Conservation (phyloP, 30 jellyfish, hydroid and myxozoan species). For the Aurelia sp. region DNA sequence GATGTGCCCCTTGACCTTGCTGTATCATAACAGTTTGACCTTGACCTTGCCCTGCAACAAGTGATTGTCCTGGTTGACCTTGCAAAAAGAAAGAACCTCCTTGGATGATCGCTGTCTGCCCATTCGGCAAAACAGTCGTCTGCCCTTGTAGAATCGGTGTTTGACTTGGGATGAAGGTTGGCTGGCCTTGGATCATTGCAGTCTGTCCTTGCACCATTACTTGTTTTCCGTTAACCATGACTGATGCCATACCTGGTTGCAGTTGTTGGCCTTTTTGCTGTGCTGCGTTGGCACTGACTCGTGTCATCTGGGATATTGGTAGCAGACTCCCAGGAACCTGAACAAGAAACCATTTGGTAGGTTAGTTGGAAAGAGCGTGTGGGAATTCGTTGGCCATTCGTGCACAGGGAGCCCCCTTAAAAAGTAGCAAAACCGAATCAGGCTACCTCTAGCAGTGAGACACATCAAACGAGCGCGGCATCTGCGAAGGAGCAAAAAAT, state of each 20-base stretch:
- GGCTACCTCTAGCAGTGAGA: no score
- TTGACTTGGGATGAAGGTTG: slow-evolving; percentile 95
- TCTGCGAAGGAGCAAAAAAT: no score
- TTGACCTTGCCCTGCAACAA: slow-evolving; percentile 91
- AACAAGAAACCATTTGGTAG: no score
- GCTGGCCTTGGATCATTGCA: slow-evolving; percentile 97
- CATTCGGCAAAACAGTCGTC: slow-evolving; percentile 91
- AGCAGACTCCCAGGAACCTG: slow-evolving; percentile 97
- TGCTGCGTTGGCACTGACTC: slow-evolving; percentile 81
- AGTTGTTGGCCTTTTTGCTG: slow-evolving; percentile 88
- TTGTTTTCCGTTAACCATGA: slow-evolving; percentile 96
- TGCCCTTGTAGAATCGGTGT: slow-evolving; percentile 93
- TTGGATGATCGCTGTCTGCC: slow-evolving; percentile 96
- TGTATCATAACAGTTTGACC: slow-evolving; percentile 99
- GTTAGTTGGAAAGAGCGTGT: no score
- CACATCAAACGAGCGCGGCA: no score
- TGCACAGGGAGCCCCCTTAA: no score
- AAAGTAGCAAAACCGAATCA: no score
- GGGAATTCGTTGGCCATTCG: no score
- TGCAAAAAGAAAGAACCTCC: slow-evolving; percentile 95
- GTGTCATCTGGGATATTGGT: slow-evolving; percentile 95
- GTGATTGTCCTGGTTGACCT: slow-evolving; percentile 98
- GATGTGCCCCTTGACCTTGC: slow-evolving; percentile 74
- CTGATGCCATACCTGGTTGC: slow-evolving; percentile 97
- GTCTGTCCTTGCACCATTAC: slow-evolving; percentile 99